phyloP scores from a whole-genome alignment of 2,888 invertebrate species.

The Nemurella pictetii region DNA sequence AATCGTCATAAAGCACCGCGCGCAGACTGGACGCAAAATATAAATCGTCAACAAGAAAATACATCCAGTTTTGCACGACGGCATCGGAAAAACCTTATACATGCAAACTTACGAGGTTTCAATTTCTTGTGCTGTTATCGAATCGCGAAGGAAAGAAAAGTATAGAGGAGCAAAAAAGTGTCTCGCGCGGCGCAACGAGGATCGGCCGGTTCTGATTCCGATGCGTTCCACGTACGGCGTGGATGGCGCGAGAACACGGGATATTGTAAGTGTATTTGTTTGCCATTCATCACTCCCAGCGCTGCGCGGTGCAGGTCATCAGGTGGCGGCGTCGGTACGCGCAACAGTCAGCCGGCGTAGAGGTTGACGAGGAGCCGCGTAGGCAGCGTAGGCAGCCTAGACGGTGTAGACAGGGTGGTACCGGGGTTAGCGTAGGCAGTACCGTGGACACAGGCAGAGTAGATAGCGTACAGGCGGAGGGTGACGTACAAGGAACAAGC shows the following conservation, averaged over 20 bases:
- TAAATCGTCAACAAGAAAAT: neutral
- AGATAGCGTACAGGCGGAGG: no score
- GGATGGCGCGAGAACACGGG: conserved; percentile 19
- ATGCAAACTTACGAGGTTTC: neutral
- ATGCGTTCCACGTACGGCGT: conserved; percentile 1
- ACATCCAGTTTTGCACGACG: neutral
- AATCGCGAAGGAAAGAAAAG: neutral
- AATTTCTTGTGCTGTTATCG: neutral
- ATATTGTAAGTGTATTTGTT: conserved; percentile 22
- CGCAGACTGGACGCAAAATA: neutral
- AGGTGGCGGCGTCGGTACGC: neutral
- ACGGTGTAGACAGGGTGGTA: no score
- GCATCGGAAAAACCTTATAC: neutral
- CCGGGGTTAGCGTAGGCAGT: no score
- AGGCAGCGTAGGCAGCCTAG: neutral
- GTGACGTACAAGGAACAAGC: no score
- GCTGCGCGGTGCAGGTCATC: neutral
- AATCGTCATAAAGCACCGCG: neutral
- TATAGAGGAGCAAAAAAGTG: neutral
- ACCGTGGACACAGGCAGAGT: no score
- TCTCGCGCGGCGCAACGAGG: neutral
- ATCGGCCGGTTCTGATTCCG: neutral
- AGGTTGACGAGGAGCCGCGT: neutral
- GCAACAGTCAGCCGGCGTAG: neutral
- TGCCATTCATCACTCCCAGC: conserved; percentile 5